Evolutionary conservation across 2,888 invertebrate species (phyloP).

Genomic region (Pantelozetes paolii): DNA sequence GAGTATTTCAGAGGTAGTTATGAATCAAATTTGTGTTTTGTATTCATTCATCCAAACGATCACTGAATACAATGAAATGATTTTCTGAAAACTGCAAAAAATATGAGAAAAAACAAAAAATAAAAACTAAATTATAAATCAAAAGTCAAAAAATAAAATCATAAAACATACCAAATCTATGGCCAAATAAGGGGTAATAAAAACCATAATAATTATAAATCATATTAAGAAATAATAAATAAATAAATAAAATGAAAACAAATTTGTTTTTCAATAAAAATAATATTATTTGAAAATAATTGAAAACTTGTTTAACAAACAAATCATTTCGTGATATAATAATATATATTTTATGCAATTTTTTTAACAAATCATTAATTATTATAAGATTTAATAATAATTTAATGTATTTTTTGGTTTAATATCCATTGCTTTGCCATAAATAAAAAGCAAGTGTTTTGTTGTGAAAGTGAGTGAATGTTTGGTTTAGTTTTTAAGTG

Average conservation of each 20-base stretch:
- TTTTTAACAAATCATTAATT: slow-evolving; percentile 20
- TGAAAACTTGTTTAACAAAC: slow-evolving; percentile 29
- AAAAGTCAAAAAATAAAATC: slow-evolving; percentile 20
- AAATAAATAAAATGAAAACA: slow-evolving; percentile 31
- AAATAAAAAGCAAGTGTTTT: not conserved
- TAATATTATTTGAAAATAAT: slow-evolving; percentile 35
- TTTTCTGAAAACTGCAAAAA: slow-evolving; percentile 30
- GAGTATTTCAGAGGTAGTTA: not conserved
- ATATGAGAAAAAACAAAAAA: not conserved
- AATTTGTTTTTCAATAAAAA: slow-evolving; percentile 27
- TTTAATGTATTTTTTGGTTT: not conserved
- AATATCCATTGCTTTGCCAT: slow-evolving; percentile 13
- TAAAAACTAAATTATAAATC: slow-evolving; percentile 13
- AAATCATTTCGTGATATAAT: slow-evolving; percentile 31
- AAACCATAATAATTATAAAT: not conserved
- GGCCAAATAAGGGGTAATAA: too few species aligned
- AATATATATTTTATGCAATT: slow-evolving; percentile 7
- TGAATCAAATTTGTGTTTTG: slow-evolving; percentile 4
- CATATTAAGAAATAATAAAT: not conserved
- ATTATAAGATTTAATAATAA: not conserved
- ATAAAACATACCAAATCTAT: slow-evolving; percentile 5
- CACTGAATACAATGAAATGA: slow-evolving; percentile 27
- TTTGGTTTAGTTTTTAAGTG: not conserved
- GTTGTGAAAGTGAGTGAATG: not conserved
- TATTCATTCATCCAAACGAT: slow-evolving; percentile 11